Percentiles rank a stretch among this genome's conserved stretches.
Evolutionary conservation across 2,113 vertebrate genomes (phyloP).

Genomic region (Grallaria varia): DNA sequence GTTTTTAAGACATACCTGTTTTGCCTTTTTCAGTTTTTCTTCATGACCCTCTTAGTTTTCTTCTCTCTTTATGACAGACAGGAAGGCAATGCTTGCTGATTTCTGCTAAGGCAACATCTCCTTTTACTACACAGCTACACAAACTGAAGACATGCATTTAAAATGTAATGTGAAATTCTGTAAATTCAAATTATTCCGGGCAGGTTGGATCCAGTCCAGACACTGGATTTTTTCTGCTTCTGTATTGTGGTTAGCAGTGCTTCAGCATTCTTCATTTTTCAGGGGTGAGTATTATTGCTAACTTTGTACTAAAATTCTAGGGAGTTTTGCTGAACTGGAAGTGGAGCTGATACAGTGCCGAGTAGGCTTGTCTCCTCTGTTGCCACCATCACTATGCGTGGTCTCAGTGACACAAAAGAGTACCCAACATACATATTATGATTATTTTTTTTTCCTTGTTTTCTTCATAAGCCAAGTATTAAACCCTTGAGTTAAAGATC

Average conservation of each 20-base stretch:
- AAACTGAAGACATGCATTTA: not conserved
- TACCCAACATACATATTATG: not conserved
- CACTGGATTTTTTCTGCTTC: conserved; percentile 1
- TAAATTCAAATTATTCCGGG: conserved; percentile 29
- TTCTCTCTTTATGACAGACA: not conserved
- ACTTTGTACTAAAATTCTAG: not conserved
- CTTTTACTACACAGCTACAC: not conserved
- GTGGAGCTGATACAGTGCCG: not conserved
- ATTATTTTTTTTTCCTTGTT: not conserved
- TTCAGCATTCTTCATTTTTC: not conserved
- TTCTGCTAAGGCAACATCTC: not conserved
- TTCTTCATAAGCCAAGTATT: not conserved
- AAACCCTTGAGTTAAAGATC: not conserved
- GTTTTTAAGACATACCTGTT: not conserved
- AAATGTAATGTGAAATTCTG: conserved; percentile 23
- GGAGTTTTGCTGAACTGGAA: not conserved
- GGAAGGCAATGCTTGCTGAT: not conserved
- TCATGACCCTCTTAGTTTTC: not conserved
- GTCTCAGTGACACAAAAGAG: not conserved
- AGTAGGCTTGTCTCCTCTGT: not conserved
- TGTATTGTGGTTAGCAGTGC: not conserved
- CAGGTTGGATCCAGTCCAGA: conserved; percentile 22
- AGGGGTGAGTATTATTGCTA: not conserved
- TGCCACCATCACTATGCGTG: not conserved
- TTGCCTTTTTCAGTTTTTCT: not conserved